Percentiles rank a stretch among this genome's conserved stretches.
Conservation (phyloP, 2,113 vertebrate genomes). For the Plecotus auritus region DNA sequence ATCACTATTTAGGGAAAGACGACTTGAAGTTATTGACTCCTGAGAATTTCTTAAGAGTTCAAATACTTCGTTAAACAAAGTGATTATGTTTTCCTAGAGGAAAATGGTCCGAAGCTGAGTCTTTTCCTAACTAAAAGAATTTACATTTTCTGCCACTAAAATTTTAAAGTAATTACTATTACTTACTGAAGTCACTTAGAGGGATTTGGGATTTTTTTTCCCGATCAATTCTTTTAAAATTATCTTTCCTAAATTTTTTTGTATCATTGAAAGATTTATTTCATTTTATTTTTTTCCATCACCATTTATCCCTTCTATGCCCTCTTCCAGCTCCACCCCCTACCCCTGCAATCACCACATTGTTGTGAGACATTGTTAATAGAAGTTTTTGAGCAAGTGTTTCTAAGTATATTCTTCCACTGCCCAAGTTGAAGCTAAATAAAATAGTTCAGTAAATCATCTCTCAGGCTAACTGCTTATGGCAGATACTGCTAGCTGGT, state of each 20-base stretch:
- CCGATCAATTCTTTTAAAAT: background rate
- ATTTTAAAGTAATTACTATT: constrained; percentile 4
- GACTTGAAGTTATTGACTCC: constrained; percentile 44
- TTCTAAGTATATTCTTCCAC: background rate
- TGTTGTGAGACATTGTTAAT: background rate
- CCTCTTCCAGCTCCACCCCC: no score
- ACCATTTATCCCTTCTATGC: no score
- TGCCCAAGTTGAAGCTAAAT: background rate
- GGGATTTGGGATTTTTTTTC: background rate
- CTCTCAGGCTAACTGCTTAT: background rate
- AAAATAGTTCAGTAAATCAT: background rate
- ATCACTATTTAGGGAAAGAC: constrained; percentile 58
- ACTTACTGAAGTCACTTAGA: background rate
- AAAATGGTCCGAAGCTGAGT: background rate
- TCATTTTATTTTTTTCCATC: no score
- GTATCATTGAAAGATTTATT: background rate
- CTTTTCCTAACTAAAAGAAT: constrained; percentile 23
- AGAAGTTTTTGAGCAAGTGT: background rate
- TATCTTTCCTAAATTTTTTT: background rate
- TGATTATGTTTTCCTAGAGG: background rate
- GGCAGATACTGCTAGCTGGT: background rate
- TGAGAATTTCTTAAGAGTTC: constrained; percentile 43
- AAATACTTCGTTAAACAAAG: constrained; percentile 15
- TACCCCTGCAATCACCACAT: no score
- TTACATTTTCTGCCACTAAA: constrained; percentile 5